These are phyloP conservation scores for Fringilla coelebs DNA, from an alignment of 2,797 vertebrate species.

Conservation along the genomic window DNA sequence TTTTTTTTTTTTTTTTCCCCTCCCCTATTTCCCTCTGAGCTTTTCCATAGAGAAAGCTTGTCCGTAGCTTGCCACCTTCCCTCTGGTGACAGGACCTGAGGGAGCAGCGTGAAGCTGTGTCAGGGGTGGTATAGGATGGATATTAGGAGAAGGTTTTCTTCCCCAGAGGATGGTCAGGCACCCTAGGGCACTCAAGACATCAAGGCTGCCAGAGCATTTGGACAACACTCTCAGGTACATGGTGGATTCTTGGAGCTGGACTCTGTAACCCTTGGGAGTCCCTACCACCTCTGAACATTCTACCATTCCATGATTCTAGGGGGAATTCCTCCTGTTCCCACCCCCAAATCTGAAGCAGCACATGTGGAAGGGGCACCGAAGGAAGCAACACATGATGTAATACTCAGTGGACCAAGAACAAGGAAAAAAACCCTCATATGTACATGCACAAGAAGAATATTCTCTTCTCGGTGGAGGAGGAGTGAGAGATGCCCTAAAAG, in stretches of 20 bases:
- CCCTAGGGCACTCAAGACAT: background rate
- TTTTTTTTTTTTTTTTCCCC: background rate
- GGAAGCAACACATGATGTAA: background rate
- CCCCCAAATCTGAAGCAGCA: background rate
- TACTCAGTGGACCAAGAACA: background rate
- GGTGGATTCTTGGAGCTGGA: background rate
- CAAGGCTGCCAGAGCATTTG: background rate
- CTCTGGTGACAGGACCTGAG: background rate
- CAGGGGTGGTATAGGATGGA: background rate
- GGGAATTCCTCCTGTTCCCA: background rate
- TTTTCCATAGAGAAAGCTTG: background rate
- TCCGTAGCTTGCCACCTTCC: background rate
- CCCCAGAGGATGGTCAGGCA: background rate
- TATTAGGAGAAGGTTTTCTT: background rate
- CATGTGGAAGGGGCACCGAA: background rate
- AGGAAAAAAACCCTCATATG: background rate
- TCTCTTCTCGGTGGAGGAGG: background rate
- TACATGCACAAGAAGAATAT: background rate
- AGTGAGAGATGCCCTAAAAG: background rate
- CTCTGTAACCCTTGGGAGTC: too few relatives aligned
- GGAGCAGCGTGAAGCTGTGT: background rate
- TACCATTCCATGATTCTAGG: background rate
- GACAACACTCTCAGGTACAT: background rate
- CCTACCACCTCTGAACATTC: background rate
- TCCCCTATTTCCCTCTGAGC: background rate